Evolutionary conservation across 2,888 invertebrate genomes (phyloP).

Genomic region (Dicycla oo): DNA sequence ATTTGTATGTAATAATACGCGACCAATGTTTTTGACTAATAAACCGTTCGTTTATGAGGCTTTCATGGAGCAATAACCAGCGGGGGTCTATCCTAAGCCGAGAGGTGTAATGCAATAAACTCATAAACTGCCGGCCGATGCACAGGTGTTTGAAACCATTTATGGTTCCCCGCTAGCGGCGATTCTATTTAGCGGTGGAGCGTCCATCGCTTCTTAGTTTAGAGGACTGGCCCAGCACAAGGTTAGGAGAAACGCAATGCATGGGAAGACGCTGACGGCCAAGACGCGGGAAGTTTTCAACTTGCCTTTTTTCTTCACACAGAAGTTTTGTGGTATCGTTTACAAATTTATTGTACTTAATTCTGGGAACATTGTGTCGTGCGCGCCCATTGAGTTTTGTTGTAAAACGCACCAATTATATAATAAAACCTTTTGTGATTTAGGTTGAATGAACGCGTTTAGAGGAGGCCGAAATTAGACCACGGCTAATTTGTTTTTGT

Average conservation of each 20-base stretch:
- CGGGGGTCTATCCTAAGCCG: conserved; percentile 80
- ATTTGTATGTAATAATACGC: conserved; percentile 78
- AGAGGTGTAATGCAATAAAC: conserved; percentile 88
- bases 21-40: conserved; percentile 76
- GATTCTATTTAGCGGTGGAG: conserved; percentile 29
- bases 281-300: conserved; percentile 42
- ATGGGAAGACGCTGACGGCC: conserved; percentile 15
- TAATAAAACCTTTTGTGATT: conserved; percentile 77
- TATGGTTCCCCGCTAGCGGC: conserved; percentile 56
- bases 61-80: conserved; percentile 87
- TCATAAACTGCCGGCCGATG: conserved; percentile 82
- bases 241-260: conserved; percentile 36
- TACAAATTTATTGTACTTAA: conserved; percentile 86
- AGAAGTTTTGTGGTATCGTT: conserved; percentile 89
- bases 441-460: conserved; percentile 69
- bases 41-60: conserved; percentile 79
- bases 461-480: conserved; percentile 63
- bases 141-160: conserved; percentile 81
- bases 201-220: conserved; percentile 49
- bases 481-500: conserved; percentile 66
- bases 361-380: conserved; percentile 84
- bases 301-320: conserved; percentile 75
- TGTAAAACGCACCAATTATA: conserved; percentile 81
- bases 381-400: conserved; percentile 82
- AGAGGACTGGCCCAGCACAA: background rate